Conservation (phyloP, 2,797 vertebrate genomes). For the Enteromius fasciolatus region DNA sequence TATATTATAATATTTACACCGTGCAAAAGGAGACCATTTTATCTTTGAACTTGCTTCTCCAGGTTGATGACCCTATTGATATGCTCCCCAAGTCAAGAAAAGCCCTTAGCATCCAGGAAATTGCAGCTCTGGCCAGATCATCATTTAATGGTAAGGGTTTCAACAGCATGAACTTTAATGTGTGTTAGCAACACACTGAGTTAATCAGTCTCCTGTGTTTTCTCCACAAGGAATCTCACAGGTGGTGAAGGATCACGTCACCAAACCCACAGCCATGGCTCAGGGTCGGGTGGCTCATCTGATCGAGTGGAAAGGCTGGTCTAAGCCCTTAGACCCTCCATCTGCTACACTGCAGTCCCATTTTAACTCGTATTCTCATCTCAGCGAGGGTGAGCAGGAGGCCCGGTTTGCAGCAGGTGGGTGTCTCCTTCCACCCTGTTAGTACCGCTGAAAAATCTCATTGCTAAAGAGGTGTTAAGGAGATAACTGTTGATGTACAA, state of each 20-base stretch:
- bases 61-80: constrained; percentile 92
- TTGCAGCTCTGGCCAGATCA: constrained; percentile 94
- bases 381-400: constrained; percentile 96
- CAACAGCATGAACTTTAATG: background rate
- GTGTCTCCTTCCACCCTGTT: constrained; percentile 3
- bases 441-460: constrained; percentile 1
- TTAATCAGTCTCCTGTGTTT: background rate
- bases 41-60: constrained; percentile 31
- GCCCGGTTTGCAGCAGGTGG: constrained; percentile 95
- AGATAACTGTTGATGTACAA: constrained; percentile 52
- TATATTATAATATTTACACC: background rate
- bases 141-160: constrained; percentile 87
- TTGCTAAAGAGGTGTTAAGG: background rate
- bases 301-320: constrained; percentile 99
- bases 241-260: constrained; percentile 96
- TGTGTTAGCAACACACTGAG: background rate
- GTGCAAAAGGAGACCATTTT: background rate
- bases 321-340: constrained; percentile 85
- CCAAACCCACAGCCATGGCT: constrained; percentile 96
- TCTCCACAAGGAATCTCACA: constrained; percentile 88
- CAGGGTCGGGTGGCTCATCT: constrained; percentile 97
- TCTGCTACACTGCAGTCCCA: constrained; percentile 84
- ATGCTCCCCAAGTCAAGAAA: constrained; percentile 98
- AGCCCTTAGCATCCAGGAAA: constrained; percentile 95
- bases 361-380: constrained; percentile 93